Conservation (phyloP, 2,888 invertebrate genomes). For the Drosophila engyochracea region DNA sequence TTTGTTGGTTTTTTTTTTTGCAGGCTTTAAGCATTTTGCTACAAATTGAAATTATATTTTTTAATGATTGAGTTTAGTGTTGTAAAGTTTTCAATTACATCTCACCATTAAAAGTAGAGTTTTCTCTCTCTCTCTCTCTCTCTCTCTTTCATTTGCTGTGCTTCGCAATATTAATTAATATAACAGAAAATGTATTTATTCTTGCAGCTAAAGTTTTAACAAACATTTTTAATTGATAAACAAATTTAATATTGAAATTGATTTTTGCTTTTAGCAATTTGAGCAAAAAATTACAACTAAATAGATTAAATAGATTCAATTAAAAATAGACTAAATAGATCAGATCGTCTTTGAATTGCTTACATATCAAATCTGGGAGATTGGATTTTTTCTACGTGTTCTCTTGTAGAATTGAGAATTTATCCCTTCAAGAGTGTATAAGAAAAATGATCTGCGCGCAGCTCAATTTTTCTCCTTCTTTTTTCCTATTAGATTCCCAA, state of each 20-base stretch:
- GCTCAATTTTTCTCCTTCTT: background rate
- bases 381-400: background rate
- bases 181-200: too few relatives aligned
- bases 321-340: too few relatives aligned
- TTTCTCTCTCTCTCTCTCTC: background rate
- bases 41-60: background rate
- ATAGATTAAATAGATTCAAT: too few relatives aligned
- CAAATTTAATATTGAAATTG: background rate
- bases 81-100: slow-evolving; percentile 1
- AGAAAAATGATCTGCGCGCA: too few relatives aligned
- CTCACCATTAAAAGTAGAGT: background rate
- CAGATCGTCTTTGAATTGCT: background rate
- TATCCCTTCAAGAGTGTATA: background rate
- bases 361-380: background rate
- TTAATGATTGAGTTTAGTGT: background rate
- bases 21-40: background rate
- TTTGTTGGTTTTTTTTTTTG: too few relatives aligned
- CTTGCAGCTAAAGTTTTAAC: accelerated
- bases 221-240: background rate
- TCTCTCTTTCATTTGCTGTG: too few relatives aligned
- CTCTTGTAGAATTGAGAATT: background rate
- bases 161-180: background rate
- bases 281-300: background rate
- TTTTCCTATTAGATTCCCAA: background rate
- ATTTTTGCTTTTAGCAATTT: background rate